phyloP scores from a whole-genome alignment of 2,888 invertebrate genomes.

The Agrochola litura region DNA sequence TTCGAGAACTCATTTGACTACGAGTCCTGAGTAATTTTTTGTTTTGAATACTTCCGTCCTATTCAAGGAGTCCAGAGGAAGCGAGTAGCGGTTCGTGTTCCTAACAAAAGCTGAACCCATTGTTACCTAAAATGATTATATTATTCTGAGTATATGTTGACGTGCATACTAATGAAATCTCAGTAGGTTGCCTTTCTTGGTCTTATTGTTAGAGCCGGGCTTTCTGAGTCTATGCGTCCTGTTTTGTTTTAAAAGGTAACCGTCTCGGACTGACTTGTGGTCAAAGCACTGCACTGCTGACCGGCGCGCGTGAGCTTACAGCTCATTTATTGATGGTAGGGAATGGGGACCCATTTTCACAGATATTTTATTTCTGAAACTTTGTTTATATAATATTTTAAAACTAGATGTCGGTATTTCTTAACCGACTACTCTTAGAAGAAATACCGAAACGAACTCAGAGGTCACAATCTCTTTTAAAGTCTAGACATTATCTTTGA shows the following conservation, averaged over 20 bases:
- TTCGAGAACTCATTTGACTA: not conserved
- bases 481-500: not conserved
- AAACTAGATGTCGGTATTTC: not conserved
- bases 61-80: slow-evolving; percentile 23
- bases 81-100: slow-evolving; percentile 10
- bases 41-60: slow-evolving; percentile 14
- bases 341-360: not conserved
- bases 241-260: slow-evolving; percentile 43
- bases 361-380: not conserved
- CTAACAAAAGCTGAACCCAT: slow-evolving; percentile 39
- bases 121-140: slow-evolving; percentile 38
- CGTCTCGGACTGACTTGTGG: slow-evolving; percentile 22
- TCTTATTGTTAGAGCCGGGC: slow-evolving; percentile 28
- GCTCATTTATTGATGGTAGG: not conserved
- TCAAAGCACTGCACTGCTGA: slow-evolving; percentile 17
- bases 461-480: not conserved
- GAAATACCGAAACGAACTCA: not conserved
- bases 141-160: slow-evolving; percentile 27
- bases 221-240: slow-evolving; percentile 24
- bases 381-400: not conserved
- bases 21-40: not conserved
- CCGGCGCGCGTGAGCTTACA: not conserved
- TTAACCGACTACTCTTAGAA: not conserved
- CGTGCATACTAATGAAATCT: slow-evolving; percentile 52
- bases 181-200: slow-evolving; percentile 45